phyloP scores from a whole-genome alignment of 2,797 vertebrate genomes.

The Nannoperca australis region DNA sequence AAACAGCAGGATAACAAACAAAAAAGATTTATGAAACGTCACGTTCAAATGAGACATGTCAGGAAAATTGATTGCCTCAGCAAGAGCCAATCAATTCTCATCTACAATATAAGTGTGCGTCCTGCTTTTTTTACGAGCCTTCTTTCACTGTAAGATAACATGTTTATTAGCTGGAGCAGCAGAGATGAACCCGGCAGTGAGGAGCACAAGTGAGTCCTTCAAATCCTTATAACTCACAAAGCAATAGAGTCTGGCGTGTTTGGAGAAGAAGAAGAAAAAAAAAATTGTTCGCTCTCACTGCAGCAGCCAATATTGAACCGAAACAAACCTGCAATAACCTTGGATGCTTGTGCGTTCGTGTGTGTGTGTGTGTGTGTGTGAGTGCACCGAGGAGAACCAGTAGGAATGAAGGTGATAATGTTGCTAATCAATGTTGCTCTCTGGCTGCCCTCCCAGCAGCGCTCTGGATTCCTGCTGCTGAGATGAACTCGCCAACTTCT shows the following conservation, averaged over 20 bases:
- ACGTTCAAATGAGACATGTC: constrained; percentile 23
- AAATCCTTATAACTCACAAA: constrained; percentile 46
- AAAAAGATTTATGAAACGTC: not conserved
- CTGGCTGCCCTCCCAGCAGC: constrained; percentile 47
- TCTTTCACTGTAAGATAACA: constrained; percentile 17
- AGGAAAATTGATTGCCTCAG: constrained; percentile 23
- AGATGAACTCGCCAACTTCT: constrained; percentile 26
- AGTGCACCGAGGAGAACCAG: constrained; percentile 26
- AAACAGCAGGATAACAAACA: constrained; percentile 30
- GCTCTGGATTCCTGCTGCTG: constrained; percentile 35
- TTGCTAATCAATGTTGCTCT: constrained; percentile 62
- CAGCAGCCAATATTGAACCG: constrained; percentile 30
- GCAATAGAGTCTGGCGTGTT: not conserved
- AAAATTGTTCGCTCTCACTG: constrained; percentile 25
- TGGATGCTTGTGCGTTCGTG: constrained; percentile 11
- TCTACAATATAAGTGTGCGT: not conserved
- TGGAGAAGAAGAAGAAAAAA: not conserved
- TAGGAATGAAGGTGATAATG: constrained; percentile 61
- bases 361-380: constrained; percentile 4
- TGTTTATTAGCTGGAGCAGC: constrained; percentile 30
- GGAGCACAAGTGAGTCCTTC: constrained; percentile 27
- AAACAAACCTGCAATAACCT: constrained; percentile 52
- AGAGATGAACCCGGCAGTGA: constrained; percentile 4
- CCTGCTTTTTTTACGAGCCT: constrained; percentile 4
- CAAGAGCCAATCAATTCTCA: constrained; percentile 24